Conservation (phyloP, 2,888 invertebrate genomes). For the Drosophila macrothrix region DNA sequence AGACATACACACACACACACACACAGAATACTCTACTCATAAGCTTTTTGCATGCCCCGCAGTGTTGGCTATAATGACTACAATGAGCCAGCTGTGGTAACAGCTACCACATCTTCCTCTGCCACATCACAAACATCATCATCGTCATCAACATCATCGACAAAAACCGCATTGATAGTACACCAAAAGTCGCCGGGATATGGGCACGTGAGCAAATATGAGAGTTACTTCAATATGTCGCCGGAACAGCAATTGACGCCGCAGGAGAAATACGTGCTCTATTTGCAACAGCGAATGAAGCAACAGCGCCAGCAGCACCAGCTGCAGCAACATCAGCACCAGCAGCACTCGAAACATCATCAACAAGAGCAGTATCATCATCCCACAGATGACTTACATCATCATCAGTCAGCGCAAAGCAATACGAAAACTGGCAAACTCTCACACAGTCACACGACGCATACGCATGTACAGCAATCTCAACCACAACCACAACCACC, state of each 20-base stretch:
- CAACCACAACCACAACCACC: conserved; percentile 16
- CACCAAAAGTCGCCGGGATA: conserved; percentile 62
- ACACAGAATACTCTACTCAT: conserved; percentile 18
- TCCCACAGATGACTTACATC: conserved; percentile 57
- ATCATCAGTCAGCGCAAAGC: conserved; percentile 59
- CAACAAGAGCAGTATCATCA: conserved; percentile 56
- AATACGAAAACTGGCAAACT: conserved; percentile 61
- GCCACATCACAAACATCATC: conserved; percentile 16
- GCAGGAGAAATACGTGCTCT: conserved; percentile 84
- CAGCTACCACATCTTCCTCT: conserved; percentile 34
- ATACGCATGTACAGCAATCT: conserved; percentile 27
- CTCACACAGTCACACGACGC: conserved; percentile 48
- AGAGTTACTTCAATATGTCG: conserved; percentile 70
- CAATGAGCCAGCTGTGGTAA: conserved; percentile 57
- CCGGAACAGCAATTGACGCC: conserved; percentile 81
- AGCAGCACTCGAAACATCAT: conserved; percentile 44
- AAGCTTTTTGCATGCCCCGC: conserved; percentile 57
- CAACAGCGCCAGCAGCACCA: conserved; percentile 57
- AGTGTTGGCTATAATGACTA: conserved; percentile 71
- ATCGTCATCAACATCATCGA: conserved; percentile 41
- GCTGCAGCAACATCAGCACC: conserved; percentile 52
- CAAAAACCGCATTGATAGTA: conserved; percentile 59
- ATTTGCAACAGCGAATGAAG: conserved; percentile 83
- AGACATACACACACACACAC: not conserved
- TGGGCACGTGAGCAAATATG: conserved; percentile 64